phyloP scores from a whole-genome alignment of 1,140 invertebrate genomes.

The Laupala kohalensis region DNA sequence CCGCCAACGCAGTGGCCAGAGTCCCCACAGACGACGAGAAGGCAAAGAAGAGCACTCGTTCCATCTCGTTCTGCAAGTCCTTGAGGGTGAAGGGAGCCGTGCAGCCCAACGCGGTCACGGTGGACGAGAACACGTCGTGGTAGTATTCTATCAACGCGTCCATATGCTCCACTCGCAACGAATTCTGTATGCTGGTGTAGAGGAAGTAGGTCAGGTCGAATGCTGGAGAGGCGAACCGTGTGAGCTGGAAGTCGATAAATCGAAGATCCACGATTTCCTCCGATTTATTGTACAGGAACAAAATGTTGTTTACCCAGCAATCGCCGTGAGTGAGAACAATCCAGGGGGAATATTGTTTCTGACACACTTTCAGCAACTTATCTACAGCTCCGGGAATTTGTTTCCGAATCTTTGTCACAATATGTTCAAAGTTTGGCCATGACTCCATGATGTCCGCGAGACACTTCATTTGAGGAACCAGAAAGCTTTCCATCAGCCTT shows the following conservation, averaged over 20 bases:
- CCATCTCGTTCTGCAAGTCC: slow-evolving; percentile 24
- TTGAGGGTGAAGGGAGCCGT: slow-evolving; percentile 29
- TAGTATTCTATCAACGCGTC: slow-evolving; percentile 32
- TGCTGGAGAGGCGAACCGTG: slow-evolving; percentile 31
- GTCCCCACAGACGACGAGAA: slow-evolving; percentile 21
- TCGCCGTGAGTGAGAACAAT: slow-evolving; percentile 35
- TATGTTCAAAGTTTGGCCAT: slow-evolving; percentile 7
- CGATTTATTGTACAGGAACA: slow-evolving; percentile 26
- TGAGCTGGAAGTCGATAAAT: slow-evolving; percentile 28
- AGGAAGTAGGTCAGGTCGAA: slow-evolving; percentile 44
- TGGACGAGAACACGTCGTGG: slow-evolving; percentile 21
- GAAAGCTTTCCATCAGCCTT: background rate
- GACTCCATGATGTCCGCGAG: background rate
- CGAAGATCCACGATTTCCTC: slow-evolving; percentile 19
- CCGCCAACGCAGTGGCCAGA: slow-evolving; percentile 22
- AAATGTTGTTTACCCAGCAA: slow-evolving; percentile 40
- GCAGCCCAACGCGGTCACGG: slow-evolving; percentile 28
- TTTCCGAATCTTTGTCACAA: background rate
- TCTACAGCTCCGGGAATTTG: background rate
- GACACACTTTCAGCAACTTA: background rate
- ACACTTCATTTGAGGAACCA: background rate
- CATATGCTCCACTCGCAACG: slow-evolving; percentile 25
- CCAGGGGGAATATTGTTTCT: background rate
- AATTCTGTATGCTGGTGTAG: slow-evolving; percentile 31
- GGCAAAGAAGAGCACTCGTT: slow-evolving; percentile 22